Evolutionary conservation across 2,888 invertebrate species (phyloP).

Genomic region (Trissolcus brochymenae): DNA sequence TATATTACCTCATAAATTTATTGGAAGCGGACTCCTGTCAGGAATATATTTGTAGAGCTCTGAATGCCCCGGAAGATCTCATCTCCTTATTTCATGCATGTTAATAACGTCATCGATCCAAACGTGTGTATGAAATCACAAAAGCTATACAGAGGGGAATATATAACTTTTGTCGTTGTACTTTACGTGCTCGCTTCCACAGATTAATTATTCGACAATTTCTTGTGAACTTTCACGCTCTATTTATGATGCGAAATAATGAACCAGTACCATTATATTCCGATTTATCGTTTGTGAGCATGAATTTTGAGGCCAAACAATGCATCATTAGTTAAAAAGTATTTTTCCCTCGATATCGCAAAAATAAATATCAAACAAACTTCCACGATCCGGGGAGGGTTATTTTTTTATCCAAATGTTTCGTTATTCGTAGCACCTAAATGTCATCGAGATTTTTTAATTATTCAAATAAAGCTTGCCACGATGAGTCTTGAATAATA

Average conservation of each 20-base stretch:
- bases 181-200: neutral
- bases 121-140: conserved; percentile 9
- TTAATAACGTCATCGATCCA: conserved; percentile 27
- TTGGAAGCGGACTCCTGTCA: too few species aligned
- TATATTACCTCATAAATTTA: too few species aligned
- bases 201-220: conserved; percentile 15
- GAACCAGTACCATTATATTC: conserved; percentile 21
- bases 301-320: conserved; percentile 11
- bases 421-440: neutral
- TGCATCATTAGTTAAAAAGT: neutral
- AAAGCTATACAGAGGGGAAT: conserved; percentile 10
- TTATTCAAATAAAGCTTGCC: too few species aligned
- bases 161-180: conserved; percentile 2
- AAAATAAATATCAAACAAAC: too few species aligned
- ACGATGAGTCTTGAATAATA: too few species aligned
- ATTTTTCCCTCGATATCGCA: too few species aligned
- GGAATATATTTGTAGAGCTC: neutral
- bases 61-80: conserved; percentile 7
- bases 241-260: conserved; percentile 38
- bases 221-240: conserved; percentile 27
- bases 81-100: conserved; percentile 11
- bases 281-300: conserved; percentile 7
- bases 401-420: neutral
- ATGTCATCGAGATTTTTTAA: neutral
- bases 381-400: too few species aligned